Percentiles rank a stretch among this genome's conserved stretches.
These are phyloP conservation scores for Smutsia gigantea DNA, from an alignment of 2,797 vertebrate genomes.

Conservation along the genomic window DNA sequence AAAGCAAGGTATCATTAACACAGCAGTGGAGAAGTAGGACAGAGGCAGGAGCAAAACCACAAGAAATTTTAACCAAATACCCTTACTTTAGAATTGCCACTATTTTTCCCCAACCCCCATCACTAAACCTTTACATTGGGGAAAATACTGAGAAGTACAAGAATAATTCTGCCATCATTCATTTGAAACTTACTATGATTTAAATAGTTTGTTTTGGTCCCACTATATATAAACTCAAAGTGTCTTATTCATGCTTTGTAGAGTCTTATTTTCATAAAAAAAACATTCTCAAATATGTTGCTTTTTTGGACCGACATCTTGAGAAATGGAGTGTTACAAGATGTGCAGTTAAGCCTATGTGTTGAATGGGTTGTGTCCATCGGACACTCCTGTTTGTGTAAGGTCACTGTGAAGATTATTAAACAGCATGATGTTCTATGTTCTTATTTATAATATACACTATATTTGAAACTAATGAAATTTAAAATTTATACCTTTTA, in stretches of 20 bases:
- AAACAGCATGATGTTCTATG: rapidly evolving
- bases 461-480: neutral
- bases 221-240: neutral
- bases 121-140: neutral
- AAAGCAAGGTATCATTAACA: neutral
- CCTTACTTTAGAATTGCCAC: neutral
- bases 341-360: rapidly evolving
- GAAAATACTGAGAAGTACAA: neutral
- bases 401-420: rapidly evolving
- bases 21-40: too few relatives aligned
- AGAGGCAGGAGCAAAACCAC: neutral
- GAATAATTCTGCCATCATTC: neutral
- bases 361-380: rapidly evolving
- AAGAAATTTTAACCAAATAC: neutral
- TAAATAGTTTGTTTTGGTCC: rapidly evolving
- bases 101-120: neutral
- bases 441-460: neutral
- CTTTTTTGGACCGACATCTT: neutral
- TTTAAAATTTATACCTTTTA: neutral
- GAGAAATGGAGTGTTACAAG: neutral
- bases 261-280: neutral
- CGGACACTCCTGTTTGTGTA: rapidly evolving
- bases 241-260: neutral
- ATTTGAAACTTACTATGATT: neutral
- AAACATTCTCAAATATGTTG: neutral